Evolutionary conservation across 2,797 vertebrate species (phyloP).

Genomic region (Sebastes hubbsi): DNA sequence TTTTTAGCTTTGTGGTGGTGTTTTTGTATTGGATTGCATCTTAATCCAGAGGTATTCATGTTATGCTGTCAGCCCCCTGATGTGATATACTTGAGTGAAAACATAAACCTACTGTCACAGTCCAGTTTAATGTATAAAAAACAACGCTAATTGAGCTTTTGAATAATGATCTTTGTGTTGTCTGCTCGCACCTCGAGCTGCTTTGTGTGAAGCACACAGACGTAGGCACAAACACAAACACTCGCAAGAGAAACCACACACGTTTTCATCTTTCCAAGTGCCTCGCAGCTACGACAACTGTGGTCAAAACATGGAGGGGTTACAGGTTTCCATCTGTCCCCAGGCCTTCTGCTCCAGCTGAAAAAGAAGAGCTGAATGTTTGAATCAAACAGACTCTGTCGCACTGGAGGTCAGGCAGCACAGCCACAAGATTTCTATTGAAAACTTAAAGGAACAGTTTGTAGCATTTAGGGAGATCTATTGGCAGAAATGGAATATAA

Average conservation of each 20-base stretch:
- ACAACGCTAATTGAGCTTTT: background rate
- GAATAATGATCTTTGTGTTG: slow-evolving; percentile 28
- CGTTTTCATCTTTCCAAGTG: slow-evolving; percentile 30
- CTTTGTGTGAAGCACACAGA: slow-evolving; percentile 1
- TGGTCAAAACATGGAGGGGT: slow-evolving; percentile 35
- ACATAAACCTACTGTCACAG: background rate
- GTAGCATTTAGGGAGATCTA: background rate
- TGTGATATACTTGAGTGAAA: background rate
- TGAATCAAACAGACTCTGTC: slow-evolving; percentile 4
- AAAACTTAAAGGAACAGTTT: background rate
- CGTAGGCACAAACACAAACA: slow-evolving; percentile 17
- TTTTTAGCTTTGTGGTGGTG: background rate
- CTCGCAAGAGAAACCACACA: slow-evolving; percentile 10
- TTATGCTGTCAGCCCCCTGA: background rate
- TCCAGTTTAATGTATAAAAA: background rate
- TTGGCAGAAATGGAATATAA: background rate
- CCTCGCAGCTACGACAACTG: slow-evolving; percentile 14
- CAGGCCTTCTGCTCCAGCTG: slow-evolving; percentile 16
- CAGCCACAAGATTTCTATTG: background rate
- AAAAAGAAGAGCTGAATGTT: slow-evolving; percentile 2
- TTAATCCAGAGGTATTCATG: background rate
- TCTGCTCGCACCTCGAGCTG: background rate
- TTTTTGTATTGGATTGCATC: background rate
- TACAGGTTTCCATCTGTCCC: slow-evolving; percentile 35
- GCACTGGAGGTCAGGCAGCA: background rate